Evolutionary conservation across 2,113 vertebrate genomes (phyloP).

Genomic region (Tonatia bakeri): DNA sequence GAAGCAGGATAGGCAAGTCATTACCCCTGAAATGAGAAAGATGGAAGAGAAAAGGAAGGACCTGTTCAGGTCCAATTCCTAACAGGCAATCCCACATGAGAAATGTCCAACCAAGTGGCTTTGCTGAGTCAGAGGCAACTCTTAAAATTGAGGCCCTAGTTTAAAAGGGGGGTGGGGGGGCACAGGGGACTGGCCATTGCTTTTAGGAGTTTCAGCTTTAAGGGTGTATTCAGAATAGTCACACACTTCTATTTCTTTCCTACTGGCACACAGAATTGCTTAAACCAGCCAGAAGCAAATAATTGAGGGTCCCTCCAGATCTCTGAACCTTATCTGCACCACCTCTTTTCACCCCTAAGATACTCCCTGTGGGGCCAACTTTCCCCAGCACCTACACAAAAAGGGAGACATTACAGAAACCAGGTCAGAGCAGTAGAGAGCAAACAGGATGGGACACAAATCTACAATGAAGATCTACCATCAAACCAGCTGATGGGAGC

Average conservation of each 20-base stretch:
- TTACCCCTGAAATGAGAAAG: neutral
- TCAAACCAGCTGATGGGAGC: neutral
- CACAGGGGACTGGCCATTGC: neutral
- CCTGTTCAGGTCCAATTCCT: neutral
- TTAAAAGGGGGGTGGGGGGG: neutral
- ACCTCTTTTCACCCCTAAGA: neutral
- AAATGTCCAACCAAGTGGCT: neutral
- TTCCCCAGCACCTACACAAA: neutral
- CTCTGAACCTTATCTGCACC: neutral
- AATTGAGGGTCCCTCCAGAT: neutral
- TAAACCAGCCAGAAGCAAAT: neutral
- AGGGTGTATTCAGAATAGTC: neutral
- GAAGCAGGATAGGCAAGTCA: neutral
- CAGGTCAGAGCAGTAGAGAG: neutral
- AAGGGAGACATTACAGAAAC: neutral
- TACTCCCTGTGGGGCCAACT: neutral
- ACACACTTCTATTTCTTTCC: neutral
- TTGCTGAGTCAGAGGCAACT: neutral
- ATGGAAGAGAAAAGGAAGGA: neutral
- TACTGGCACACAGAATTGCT: neutral
- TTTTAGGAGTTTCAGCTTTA: neutral
- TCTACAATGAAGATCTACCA: neutral
- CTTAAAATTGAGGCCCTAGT: neutral
- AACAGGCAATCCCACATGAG: neutral
- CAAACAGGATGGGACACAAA: neutral